phyloP scores from a whole-genome alignment of 2,113 vertebrate species.

The Atrichornis clamosus region DNA sequence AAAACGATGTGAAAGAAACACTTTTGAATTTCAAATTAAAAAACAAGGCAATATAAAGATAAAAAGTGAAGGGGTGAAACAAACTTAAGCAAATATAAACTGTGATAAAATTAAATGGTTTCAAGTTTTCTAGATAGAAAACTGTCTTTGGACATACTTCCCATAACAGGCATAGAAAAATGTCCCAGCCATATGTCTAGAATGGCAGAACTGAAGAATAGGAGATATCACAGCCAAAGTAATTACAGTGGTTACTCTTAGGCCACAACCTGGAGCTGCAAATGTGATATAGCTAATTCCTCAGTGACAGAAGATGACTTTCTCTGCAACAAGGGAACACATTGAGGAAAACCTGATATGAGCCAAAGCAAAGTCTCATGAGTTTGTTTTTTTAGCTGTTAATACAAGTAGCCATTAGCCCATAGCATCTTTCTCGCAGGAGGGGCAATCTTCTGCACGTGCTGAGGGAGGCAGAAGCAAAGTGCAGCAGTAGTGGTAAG shows the following conservation, averaged over 20 bases:
- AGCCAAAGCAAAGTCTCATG: background rate
- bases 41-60: background rate
- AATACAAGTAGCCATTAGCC: background rate
- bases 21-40: background rate
- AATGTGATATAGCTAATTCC: background rate
- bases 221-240: background rate
- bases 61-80: background rate
- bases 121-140: background rate
- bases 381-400: background rate
- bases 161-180: background rate
- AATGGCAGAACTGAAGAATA: background rate
- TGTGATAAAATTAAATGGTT: background rate
- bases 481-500: accelerated
- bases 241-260: background rate
- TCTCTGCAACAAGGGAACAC: background rate
- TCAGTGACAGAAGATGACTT: background rate
- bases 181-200: background rate
- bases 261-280: background rate
- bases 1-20: background rate
- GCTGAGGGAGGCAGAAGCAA: background rate
- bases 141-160: background rate
- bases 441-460: background rate
- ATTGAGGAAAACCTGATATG: background rate
- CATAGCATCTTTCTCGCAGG: background rate
- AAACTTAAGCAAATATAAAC: background rate